phyloP scores from a whole-genome alignment of 1,140 invertebrate genomes.

The Nasonia giraulti region DNA sequence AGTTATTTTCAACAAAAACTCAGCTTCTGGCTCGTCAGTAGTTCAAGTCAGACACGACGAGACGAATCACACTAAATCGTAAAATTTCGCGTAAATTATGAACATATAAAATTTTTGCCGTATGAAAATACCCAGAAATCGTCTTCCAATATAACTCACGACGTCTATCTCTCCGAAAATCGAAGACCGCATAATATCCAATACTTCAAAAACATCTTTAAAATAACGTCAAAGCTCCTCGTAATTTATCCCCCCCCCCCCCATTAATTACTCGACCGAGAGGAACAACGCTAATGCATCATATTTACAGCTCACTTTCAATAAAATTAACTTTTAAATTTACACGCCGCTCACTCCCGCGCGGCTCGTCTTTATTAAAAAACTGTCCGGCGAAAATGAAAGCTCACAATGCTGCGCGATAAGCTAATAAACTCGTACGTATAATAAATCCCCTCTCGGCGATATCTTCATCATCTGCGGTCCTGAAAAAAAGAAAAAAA shows the following conservation, averaged over 20 bases:
- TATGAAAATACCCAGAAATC: too few relatives aligned
- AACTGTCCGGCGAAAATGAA: neutral
- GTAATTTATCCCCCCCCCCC: neutral
- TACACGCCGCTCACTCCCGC: neutral
- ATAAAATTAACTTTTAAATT: neutral
- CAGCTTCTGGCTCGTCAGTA: too few relatives aligned
- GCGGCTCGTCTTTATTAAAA: neutral
- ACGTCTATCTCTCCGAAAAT: neutral
- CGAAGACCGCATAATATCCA: neutral
- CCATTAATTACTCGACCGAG: neutral
- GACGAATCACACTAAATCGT: neutral
- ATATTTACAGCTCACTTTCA: neutral
- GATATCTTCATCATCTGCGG: neutral
- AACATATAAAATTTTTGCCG: neutral
- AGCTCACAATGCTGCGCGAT: neutral
- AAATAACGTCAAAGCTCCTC: neutral
- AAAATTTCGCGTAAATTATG: neutral
- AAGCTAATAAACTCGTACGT: neutral
- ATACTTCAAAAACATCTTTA: neutral
- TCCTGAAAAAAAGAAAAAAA: neutral
- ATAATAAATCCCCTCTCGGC: neutral
- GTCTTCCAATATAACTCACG: too few relatives aligned
- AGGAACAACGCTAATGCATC: neutral
- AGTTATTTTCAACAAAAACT: neutral
- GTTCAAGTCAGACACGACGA: neutral